Evolutionary conservation across 2,113 vertebrate genomes (phyloP), one percentile per base, ranked within the genome.

Genomic region (Corythaixoides concolor): DNA sequence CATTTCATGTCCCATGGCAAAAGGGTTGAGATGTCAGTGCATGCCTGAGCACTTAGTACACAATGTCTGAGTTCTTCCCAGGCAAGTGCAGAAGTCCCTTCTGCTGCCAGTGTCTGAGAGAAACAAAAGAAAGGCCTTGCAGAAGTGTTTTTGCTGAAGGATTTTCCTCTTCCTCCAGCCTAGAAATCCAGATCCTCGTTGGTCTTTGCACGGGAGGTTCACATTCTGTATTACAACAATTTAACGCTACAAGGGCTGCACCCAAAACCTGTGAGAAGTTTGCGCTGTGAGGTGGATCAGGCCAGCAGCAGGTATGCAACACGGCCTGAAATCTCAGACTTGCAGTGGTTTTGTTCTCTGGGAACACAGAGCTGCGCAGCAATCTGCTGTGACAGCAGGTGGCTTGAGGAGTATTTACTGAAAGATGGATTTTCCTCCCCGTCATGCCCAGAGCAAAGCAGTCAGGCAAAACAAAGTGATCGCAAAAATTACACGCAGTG

Each of bases 381-480:
- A 94, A 91, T 89, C 89, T 95, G 94, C 84, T 90, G 80, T 73
- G 90, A 90, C 85, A 90, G 93, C 83, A 89, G 73, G 90, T 85
- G 58, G 88, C 45, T 94, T 85, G 66, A 94, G 74, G 45, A 95
- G 62, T 41, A 91, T 64, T 95, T 96, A 79, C 58, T 37, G 77
- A 73, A 89, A 95, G 89, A 96, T 75, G 74, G 81, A 95, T 96
- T 95, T 95, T 96, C 77, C 74, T 93, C 89, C 70, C 58, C 15
- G 2, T 72, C 74, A 8, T 27, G 89, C 77, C 69, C 74, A 85
- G 70, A 88, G 78, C 87, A 88, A 89, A 0, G 0, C 66, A 89
- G 69, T 53, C 0, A 0, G 58, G 53, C 30, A 92, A 92, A 97
- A 91, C 77, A 88, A 91, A 96, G 58, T 5, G 68, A 96, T 90